Evolutionary conservation across 2,113 vertebrate species (phyloP), one percentile per base, ranked within the genome.

Genomic region (Xiphophorus hellerii): DNA sequence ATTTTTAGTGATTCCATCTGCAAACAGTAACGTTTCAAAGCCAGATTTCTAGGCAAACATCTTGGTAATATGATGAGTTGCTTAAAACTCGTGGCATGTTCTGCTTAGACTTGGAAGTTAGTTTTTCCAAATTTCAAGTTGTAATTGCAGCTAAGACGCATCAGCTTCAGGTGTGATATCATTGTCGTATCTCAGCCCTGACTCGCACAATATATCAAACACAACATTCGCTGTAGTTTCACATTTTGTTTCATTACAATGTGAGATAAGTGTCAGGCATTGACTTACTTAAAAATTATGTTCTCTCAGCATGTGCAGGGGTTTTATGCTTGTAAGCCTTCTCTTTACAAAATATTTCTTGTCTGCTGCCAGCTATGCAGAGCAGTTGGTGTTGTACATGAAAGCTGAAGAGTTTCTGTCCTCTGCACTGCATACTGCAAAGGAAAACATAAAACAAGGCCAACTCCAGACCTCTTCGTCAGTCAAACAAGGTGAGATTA

Each of bases 331-430:
- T 6, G 33, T 29, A 58, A 14, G 33, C 30, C 17, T 44, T 42
- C 20, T 74, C 30, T 22, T 37, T 44, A 66, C 35, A 65, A 8
- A 74, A 51, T 74, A 7, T 87, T 64, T 75, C 1, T 66, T n/a
- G 25, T 87, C 37, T 78, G 90, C 0, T 85, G 80, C 1, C 89
- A 99, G 98, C 91, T 97, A 95, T 0, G 96, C 97, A 0, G 97
- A 99, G 84, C 97, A 98, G 92, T 93, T 99, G 31, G 96, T 98
- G 77, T 89, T 99, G 51, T 98, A 97, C 88, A 95, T 99, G 93
- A 99, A 98, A 78, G 95, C 95, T n/a, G 96, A 97, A 0, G 97
- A 98, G 91, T 95, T 97, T 28, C 91, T 99, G 64, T 97, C 96
- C 12, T 92, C 95, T 0, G 95, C 96, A 10, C 90, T 99, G 67